Percentiles rank a stretch among this genome's conserved stretches.
These are phyloP conservation scores for Eleginops maclovinus DNA, from an alignment of 2,113 vertebrate species.

Conservation along the genomic window DNA sequence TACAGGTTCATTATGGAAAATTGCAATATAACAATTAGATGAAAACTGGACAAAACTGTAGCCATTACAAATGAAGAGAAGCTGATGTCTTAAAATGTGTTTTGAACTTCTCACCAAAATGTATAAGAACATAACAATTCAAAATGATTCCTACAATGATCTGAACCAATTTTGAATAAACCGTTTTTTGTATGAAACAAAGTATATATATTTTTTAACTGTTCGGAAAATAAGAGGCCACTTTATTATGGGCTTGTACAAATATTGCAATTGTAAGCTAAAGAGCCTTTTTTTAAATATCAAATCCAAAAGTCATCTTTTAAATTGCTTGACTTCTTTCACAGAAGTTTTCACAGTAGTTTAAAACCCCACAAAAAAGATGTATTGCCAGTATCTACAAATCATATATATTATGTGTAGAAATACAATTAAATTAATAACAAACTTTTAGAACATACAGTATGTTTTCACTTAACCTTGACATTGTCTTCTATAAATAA, in stretches of 20 bases:
- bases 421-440: constrained; percentile 56
- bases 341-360: background rate
- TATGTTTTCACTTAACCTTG: constrained; percentile 22
- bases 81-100: background rate
- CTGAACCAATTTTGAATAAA: background rate
- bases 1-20: constrained; percentile 55
- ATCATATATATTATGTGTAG: constrained; percentile 57
- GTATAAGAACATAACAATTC: constrained; percentile 1
- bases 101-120: background rate
- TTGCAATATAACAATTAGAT: constrained; percentile 56
- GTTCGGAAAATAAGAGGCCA: constrained; percentile 17
- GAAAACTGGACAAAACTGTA: constrained; percentile 13
- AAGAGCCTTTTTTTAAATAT: background rate
- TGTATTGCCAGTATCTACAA: constrained; percentile 29
- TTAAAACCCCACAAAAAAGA: constrained; percentile 11
- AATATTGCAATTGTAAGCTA: constrained; percentile 4
- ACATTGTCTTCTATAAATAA: constrained; percentile 58
- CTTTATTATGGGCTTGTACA: constrained; percentile 20
- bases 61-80: constrained; percentile 31
- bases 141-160: background rate
- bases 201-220: constrained; percentile 1
- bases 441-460: constrained; percentile 28
- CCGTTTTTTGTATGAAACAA: background rate
- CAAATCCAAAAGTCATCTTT: constrained; percentile 3
- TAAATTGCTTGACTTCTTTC: background rate